Evolutionary conservation across 2,113 vertebrate genomes (phyloP).

Genomic region (Phrynosoma blainvillii): DNA sequence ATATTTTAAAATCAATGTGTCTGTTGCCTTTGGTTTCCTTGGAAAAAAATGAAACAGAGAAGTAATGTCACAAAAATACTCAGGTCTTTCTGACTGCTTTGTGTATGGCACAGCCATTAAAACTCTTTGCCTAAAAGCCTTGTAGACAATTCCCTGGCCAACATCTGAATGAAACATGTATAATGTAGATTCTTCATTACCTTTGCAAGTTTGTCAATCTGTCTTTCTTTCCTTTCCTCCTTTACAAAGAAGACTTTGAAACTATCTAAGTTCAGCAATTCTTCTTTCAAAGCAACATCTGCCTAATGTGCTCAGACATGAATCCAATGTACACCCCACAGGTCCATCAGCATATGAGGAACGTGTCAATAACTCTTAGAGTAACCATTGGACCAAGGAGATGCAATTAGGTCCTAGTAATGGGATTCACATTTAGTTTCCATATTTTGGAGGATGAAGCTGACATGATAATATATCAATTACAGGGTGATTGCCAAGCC

Average conservation of each 20-base stretch:
- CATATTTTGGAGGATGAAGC: slow-evolving; percentile 68
- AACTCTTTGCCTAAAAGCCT: not conserved
- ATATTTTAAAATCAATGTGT: slow-evolving; percentile 53
- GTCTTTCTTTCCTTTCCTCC: not conserved
- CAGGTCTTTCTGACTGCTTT: not conserved
- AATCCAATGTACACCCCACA: slow-evolving; percentile 15
- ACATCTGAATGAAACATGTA: slow-evolving; percentile 18
- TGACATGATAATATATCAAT: slow-evolving; percentile 74
- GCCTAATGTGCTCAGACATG: slow-evolving; percentile 42
- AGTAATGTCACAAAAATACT: slow-evolving; percentile 1
- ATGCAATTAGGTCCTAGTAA: slow-evolving; percentile 67
- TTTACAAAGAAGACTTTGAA: slow-evolving; percentile 20
- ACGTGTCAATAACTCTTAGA: slow-evolving; percentile 54
- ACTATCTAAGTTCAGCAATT: not conserved
- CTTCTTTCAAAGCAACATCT: slow-evolving; percentile 26
- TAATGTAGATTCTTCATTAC: slow-evolving; percentile 22
- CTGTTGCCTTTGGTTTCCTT: slow-evolving; percentile 43
- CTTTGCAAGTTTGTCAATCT: slow-evolving; percentile 11
- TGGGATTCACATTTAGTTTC: slow-evolving; percentile 69
- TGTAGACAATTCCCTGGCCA: not conserved
- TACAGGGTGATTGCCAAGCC: slow-evolving; percentile 63
- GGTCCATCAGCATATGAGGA: slow-evolving; percentile 52
- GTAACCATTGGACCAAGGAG: slow-evolving; percentile 64
- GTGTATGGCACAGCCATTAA: slow-evolving; percentile 36
- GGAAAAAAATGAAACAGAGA: slow-evolving; percentile 16